These are phyloP conservation scores for Rhinopithecus roxellana DNA, from an alignment of 2,113 vertebrate genomes.

Conservation along the genomic window DNA sequence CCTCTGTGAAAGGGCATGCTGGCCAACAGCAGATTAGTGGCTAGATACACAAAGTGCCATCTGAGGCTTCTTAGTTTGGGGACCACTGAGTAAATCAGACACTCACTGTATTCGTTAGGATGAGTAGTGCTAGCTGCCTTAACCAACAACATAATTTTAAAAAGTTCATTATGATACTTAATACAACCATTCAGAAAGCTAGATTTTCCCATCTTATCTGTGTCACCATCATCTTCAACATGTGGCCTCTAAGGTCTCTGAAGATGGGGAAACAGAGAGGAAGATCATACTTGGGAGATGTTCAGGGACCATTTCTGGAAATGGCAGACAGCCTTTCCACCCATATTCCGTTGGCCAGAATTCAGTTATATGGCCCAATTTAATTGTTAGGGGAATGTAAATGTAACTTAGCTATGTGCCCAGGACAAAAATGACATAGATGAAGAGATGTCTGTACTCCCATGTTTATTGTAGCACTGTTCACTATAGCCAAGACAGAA, in stretches of 20 bases:
- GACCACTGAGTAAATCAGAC: background rate
- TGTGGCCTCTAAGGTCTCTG: background rate
- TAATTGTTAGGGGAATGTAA: background rate
- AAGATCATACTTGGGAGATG: background rate
- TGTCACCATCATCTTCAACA: background rate
- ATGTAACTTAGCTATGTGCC: background rate
- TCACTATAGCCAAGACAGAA: background rate
- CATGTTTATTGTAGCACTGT: no score
- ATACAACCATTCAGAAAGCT: background rate
- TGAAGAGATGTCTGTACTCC: background rate
- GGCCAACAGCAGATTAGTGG: no score
- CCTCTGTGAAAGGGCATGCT: background rate
- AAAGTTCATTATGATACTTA: background rate
- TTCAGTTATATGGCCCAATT: background rate
- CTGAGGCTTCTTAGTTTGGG: background rate
- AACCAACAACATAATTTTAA: background rate
- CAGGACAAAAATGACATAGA: background rate
- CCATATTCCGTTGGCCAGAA: background rate
- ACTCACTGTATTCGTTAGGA: background rate
- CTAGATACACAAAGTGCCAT: background rate
- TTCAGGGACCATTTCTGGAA: background rate
- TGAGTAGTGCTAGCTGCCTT: background rate
- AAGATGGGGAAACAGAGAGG: background rate
- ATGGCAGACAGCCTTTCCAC: background rate
- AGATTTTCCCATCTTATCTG: background rate